Evolutionary conservation across 2,113 vertebrate genomes (phyloP), one percentile per base, ranked within the genome.

Genomic region (Peromyscus maniculatus): DNA sequence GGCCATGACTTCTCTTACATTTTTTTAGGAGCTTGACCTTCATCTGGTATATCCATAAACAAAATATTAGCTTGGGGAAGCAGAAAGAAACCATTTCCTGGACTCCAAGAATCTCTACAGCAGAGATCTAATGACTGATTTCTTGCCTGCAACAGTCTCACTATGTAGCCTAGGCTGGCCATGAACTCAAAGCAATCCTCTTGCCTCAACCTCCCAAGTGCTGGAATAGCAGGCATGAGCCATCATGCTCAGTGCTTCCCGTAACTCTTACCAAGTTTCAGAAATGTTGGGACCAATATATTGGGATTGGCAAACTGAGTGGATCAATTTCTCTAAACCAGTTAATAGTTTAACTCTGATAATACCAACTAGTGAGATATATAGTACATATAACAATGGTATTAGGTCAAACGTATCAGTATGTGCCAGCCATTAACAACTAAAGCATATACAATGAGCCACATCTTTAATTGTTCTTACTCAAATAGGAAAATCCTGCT

Each of bases 271-370:
- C 4, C 74, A 91, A 24, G 26, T 1, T 46, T 66, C 46, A n/a
- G 59, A 89, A 89, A 93, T 69, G 33, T 4, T 82, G 39, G 46
- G 17, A 82, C 77, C 19, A 86, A 26, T 1, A 62, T 13, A 46
- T 1, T 39, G 55, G 64, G 59, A 33, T 66, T 57, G 64, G 72
- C 16, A 74, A 75, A 71, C 46, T 72, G 24, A 71, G 13, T 8
- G 43, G 79, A 83, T 43, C 33, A 91, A 55, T 71, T 91, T 96
- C 91, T 95, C 84, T 57, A n/a, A 57, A 69, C 82, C 33, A 64
- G 72, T 91, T 72, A n/a, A 33, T 13, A 91, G 59, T 59, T 77
- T n/a, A 93, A 57, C 10, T 84, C 78, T 88, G 80, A 71, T 57
- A 43, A 7, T 15, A 82, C 46, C 16, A 17, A 31, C 43, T 66